Base-by-base conservation (phyloP, 2,113 vertebrate species). In the Hylia prasina region DNA sequence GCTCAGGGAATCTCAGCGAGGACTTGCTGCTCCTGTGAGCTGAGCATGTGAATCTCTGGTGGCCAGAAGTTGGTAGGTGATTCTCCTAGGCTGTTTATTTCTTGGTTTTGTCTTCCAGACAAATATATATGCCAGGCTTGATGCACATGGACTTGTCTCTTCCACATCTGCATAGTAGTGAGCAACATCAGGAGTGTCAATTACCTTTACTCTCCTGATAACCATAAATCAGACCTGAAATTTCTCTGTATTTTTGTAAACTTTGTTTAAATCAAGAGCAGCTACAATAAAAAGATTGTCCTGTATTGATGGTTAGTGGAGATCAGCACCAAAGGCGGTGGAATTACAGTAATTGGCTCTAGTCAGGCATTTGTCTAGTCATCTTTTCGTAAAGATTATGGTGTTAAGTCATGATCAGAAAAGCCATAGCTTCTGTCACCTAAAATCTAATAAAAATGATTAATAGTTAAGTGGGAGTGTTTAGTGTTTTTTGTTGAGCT, bases 91-190 rank as follows among this genome's bases (percentile, higher is more conserved):
- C 50, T 70, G 24, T 42, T 24, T 4, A 4, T 85, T 83, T 81
- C 50, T 87, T 22, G 6, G 14, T 14, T 87, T 22, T 40, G 51
- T 61, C 45, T 92, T 83, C 40, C 57, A 82, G 47, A 44, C 8
- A n/a, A 23, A 13, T 21, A 16, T 17, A 25, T 37, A 9, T 66
- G 10, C n/a, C 53, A 61, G 61, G 10, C 40, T 51, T 47, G 63
- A 39, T 50, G 42, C 23, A 44, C n/a, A 8, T 7, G 13, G 47
- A 14, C 40, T 70, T 0, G 0, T 79, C 42, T 84, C 50, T 4
- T 3, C 72, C 47, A 35, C 14, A 40, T 25, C 39, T 66, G 39
- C 31, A 22, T 64, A 58, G 57, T 33, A 60, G 27, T 70, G 19
- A 68, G 35, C 44, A 68, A 13, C 39, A 27, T 19, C 23, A 21